Evolutionary conservation across 2,888 invertebrate species (phyloP).

Genomic region (Drosophila bunnanda): DNA sequence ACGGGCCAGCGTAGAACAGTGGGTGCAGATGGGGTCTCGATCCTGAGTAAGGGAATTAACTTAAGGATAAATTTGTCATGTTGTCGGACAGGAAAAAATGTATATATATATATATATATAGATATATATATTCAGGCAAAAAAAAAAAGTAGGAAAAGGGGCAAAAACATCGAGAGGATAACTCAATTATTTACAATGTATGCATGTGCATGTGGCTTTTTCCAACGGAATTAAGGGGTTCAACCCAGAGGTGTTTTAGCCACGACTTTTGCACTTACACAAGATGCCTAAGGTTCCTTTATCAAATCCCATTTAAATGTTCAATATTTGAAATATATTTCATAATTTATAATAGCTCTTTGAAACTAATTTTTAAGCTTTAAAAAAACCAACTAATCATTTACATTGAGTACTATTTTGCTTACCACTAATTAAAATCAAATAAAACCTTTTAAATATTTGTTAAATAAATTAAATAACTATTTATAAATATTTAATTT

Average conservation of each 20-base stretch:
- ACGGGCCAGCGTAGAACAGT: constrained; percentile 11
- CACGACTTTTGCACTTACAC: constrained; percentile 14
- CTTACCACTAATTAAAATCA: background rate
- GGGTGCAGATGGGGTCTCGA: constrained; percentile 6
- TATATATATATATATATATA: background rate
- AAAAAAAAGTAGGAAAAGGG: background rate
- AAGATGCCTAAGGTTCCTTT: background rate
- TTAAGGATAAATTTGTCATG: constrained; percentile 53
- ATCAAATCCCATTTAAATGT: background rate
- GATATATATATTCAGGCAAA: background rate
- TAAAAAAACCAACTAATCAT: background rate
- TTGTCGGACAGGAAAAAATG: constrained; percentile 22
- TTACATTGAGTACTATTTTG: background rate
- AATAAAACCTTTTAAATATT: background rate
- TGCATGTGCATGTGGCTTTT: constrained; percentile 23
- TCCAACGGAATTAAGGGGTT: constrained; percentile 27
- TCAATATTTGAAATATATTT: background rate
- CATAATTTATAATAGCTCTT: background rate
- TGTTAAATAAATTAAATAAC: background rate
- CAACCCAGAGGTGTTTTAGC: constrained; percentile 14
- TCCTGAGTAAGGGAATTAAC: constrained; percentile 43
- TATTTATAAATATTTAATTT: background rate
- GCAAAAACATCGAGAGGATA: constrained; percentile 23
- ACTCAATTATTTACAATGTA: constrained; percentile 42
- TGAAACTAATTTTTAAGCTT: background rate